These are phyloP conservation scores for Lacanobia wlatinum DNA, from an alignment of 2,888 invertebrate genomes.

Conservation along the genomic window DNA sequence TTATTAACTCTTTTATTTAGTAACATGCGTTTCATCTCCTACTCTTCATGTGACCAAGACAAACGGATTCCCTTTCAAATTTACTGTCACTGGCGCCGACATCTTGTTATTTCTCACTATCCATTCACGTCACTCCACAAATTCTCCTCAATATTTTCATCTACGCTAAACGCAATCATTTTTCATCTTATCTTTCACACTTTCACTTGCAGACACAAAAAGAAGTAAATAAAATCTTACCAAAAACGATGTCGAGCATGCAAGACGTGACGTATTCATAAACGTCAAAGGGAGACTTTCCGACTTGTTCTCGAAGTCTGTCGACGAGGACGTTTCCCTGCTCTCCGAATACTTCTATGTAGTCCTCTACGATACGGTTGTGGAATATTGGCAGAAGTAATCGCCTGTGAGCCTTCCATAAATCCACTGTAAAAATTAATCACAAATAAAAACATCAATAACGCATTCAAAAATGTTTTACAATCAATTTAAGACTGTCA, in stretches of 20 bases:
- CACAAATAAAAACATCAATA: not conserved
- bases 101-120: too few species aligned
- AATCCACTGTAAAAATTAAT: conserved; percentile 78
- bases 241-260: conserved; percentile 92
- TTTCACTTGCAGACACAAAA: too few species aligned
- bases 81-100: too few species aligned
- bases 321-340: conserved; percentile 88
- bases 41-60: too few species aligned
- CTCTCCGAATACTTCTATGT: conserved; percentile 91
- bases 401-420: conserved; percentile 91
- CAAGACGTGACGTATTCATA: conserved; percentile 90
- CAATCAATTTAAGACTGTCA: too few species aligned
- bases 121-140: too few species aligned
- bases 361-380: conserved; percentile 91
- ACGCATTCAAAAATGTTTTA: not conserved
- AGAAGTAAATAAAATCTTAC: conserved; percentile 76
- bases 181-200: too few species aligned
- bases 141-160: too few species aligned
- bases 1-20: too few species aligned
- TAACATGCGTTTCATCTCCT: too few species aligned
- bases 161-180: too few species aligned
- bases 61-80: too few species aligned
- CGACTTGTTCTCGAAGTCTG: conserved; percentile 79
- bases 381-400: conserved; percentile 92
- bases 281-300: conserved; percentile 85